Base-by-base conservation (phyloP, 2,797 vertebrate species). In the Melanotaenia trifasciata region DNA sequence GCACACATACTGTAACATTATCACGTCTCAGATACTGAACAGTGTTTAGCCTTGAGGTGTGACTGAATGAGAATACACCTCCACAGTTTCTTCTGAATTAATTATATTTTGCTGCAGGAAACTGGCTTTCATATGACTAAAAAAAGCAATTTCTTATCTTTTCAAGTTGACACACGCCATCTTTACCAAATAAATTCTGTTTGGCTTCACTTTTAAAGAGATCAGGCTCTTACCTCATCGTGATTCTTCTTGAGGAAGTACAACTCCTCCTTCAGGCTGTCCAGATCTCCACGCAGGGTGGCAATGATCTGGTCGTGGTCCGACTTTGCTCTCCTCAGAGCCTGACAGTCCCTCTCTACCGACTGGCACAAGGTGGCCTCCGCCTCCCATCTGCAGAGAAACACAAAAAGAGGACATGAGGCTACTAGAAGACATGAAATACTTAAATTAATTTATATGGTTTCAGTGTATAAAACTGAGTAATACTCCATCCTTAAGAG, bases 161-260 rank as follows among this genome's bases (percentile, higher is more conserved):
- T 18, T 20, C 3, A 53, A 13, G 4, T 4, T 24, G 9, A 53
- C 22, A 26, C 24, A 5, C 5, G 11, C 14, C 4, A 6, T 54
- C 12, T 28, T 45, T 70, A 76, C 80, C 16, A 61, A 70, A 65
- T 32, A 32, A 74, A 54, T 35, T 30, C 33, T 54, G 63, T 47
- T 54, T 54, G 16, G 67, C 67, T 73, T 61, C 0, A 2, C 68
- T 32, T 32, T 16, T 20, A 30, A 20, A 12, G 62, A 9, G 47
- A 45, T 77, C 86, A 18, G 10, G 7, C 47, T 50, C n/a, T 89
- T 81, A 96, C 95, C 94, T 95, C 94, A 0, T 94, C 92, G 18
- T 96, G 95, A 77, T 95, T 95, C 80, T 94, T 96, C 85, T 95
- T 94, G 62, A 96, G 91, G 84, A 94, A 94, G 82, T 93, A 94